Evolutionary conservation across 2,888 invertebrate species (phyloP).

Genomic region (Pimpla rufipes): DNA sequence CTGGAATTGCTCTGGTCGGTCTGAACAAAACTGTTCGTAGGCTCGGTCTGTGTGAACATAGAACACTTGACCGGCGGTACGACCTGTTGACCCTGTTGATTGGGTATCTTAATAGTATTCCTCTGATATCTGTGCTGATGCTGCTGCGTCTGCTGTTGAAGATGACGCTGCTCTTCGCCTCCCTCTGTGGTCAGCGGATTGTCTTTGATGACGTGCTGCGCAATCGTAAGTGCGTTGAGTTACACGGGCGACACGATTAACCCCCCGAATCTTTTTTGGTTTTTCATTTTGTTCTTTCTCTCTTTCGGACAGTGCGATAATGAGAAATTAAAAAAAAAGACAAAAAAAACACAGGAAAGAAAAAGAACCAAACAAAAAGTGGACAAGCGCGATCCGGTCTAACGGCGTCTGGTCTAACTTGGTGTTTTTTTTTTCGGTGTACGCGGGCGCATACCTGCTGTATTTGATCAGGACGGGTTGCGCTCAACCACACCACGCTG

Average conservation of each 20-base stretch:
- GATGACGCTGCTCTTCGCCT: slow-evolving; percentile 67
- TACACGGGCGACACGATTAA: slow-evolving; percentile 26
- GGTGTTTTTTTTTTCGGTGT: slow-evolving; percentile 62
- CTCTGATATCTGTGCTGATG: slow-evolving; percentile 70
- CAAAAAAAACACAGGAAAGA: neutral
- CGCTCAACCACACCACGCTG: slow-evolving; percentile 83
- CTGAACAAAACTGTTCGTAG: slow-evolving; percentile 81
- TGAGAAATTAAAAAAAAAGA: neutral
- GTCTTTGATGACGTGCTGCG: slow-evolving; percentile 71
- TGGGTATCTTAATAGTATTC: slow-evolving; percentile 70
- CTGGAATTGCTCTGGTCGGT: slow-evolving; percentile 82
- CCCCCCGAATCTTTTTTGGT: neutral
- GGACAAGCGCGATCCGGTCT: neutral
- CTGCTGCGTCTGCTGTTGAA: slow-evolving; percentile 68
- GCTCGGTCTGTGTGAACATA: slow-evolving; percentile 84
- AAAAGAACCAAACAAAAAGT: neutral
- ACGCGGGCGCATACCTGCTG: slow-evolving; percentile 81
- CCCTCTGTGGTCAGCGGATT: slow-evolving; percentile 64
- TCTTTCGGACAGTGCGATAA: slow-evolving; percentile 1
- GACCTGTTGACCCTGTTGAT: slow-evolving; percentile 78
- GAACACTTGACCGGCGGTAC: slow-evolving; percentile 82
- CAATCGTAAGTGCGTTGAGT: slow-evolving; percentile 53
- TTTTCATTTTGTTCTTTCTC: slow-evolving; percentile 25
- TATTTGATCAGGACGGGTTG: slow-evolving; percentile 83
- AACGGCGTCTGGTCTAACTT: slow-evolving; percentile 61